Percentiles rank a stretch among this genome's conserved stretches.
These are phyloP conservation scores for Conus betulinus DNA, from an alignment of 1,140 invertebrate species.

Conservation along the genomic window DNA sequence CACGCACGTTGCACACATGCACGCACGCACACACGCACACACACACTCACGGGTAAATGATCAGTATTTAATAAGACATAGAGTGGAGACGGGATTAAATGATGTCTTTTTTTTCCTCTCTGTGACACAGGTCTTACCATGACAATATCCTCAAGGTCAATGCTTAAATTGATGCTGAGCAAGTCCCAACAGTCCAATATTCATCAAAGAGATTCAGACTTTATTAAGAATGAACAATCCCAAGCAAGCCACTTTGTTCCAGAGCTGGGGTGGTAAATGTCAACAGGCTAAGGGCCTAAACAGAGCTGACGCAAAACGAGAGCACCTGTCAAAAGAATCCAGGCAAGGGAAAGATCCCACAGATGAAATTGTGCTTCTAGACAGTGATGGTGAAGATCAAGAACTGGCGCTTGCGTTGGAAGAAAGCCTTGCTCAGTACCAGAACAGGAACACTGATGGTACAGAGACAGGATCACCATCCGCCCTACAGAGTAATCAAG, in stretches of 20 bases:
- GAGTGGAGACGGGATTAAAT: neutral
- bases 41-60: neutral
- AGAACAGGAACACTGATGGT: conserved; percentile 6
- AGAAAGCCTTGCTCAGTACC: conserved; percentile 34
- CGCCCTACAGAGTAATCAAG: neutral
- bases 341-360: neutral
- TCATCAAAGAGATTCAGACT: neutral
- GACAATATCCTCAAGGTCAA: neutral
- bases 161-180: too few species aligned
- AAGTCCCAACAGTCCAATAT: too few species aligned
- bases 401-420: conserved; percentile 54
- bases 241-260: conserved; percentile 73
- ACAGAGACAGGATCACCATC: neutral
- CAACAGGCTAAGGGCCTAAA: neutral
- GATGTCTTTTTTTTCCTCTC: neutral
- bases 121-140: neutral
- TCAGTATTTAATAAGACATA: neutral
- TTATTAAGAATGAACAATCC: conserved; percentile 48
- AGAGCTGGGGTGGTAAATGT: conserved; percentile 65
- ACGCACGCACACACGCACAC: neutral
- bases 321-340: neutral
- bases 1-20: too few species aligned
- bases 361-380: conserved; percentile 55
- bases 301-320: neutral
- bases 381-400: conserved; percentile 64